Conservation (phyloP, 2,888 invertebrate genomes). For the Ceraclea dissimilis region DNA sequence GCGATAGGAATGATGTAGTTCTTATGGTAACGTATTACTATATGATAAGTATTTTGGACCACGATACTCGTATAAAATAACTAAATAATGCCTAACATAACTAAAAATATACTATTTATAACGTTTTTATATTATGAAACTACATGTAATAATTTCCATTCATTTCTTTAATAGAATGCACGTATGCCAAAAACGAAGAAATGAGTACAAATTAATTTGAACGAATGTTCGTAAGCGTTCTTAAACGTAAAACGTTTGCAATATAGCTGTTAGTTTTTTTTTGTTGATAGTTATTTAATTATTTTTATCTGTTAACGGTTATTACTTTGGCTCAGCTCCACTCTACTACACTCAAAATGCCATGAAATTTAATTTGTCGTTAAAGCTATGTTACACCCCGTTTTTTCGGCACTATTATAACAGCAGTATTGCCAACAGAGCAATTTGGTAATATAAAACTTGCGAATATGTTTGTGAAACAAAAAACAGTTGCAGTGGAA, state of each 20-base stretch:
- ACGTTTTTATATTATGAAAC: no score
- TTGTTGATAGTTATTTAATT: conserved; percentile 11
- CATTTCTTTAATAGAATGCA: neutral
- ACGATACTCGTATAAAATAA: no score
- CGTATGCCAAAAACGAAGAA: neutral
- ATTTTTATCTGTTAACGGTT: conserved; percentile 17
- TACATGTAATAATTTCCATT: no score
- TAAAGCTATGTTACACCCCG: neutral
- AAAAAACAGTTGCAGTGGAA: neutral
- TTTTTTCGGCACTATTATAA: neutral
- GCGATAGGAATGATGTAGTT: no score
- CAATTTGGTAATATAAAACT: neutral
- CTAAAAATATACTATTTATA: no score
- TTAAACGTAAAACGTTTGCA: neutral
- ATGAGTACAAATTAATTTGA: neutral
- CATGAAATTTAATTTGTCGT: conserved; percentile 19
- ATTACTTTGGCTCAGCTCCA: conserved; percentile 15
- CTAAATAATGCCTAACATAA: no score
- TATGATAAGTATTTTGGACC: no score
- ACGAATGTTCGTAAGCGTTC: neutral
- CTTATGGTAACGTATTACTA: no score
- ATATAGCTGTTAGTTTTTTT: neutral
- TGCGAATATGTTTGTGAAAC: neutral
- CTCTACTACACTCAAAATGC: conserved; percentile 13
- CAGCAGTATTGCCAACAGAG: neutral